Evolutionary conservation across 2,888 invertebrate genomes (phyloP).

Genomic region (Carabus problematicus): DNA sequence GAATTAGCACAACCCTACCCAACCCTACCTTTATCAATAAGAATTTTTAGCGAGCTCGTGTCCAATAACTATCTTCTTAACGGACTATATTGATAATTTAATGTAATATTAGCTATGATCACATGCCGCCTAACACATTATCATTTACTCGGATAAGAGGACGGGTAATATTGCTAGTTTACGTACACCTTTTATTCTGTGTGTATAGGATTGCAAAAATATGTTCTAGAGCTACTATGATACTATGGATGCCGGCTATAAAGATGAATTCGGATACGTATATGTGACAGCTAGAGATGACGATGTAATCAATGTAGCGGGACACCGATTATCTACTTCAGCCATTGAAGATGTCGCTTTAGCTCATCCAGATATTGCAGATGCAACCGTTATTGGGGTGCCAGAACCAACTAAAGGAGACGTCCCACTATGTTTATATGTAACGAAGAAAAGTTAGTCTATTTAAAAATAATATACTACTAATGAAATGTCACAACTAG

Average conservation of each 20-base stretch:
- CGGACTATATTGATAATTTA: too few species aligned
- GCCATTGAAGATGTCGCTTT: slow-evolving; percentile 90
- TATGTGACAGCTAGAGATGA: slow-evolving; percentile 92
- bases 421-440: slow-evolving; percentile 86
- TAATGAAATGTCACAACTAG: neutral
- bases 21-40: neutral
- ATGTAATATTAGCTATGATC: too few species aligned
- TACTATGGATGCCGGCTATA: slow-evolving; percentile 93
- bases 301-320: slow-evolving; percentile 95
- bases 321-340: slow-evolving; percentile 88
- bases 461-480: too few species aligned
- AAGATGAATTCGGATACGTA: slow-evolving; percentile 82
- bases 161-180: too few species aligned
- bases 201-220: slow-evolving; percentile 5
- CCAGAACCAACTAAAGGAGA: slow-evolving; percentile 91
- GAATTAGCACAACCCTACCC: neutral
- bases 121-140: too few species aligned
- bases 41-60: too few species aligned
- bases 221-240: slow-evolving; percentile 81
- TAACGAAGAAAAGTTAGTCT: slow-evolving; percentile 69
- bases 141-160: too few species aligned
- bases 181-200: neutral
- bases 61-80: too few species aligned
- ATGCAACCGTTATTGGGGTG: slow-evolving; percentile 89
- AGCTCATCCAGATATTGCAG: slow-evolving; percentile 83